These are phyloP conservation scores for Poeciliopsis infans DNA, from an alignment of 2,797 vertebrate genomes.

Conservation along the genomic window DNA sequence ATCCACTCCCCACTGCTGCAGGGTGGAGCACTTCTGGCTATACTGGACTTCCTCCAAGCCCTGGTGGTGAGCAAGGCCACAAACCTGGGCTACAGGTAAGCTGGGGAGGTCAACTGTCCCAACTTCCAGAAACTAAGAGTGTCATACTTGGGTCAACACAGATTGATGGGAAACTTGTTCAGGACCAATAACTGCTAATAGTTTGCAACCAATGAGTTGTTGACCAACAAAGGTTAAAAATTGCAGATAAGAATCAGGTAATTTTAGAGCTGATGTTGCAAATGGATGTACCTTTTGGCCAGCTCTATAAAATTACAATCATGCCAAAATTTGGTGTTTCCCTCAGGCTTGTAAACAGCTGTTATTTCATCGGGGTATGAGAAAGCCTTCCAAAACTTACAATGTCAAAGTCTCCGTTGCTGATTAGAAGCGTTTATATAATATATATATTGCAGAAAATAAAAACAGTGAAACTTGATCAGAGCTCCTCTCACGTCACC, in stretches of 20 bases:
- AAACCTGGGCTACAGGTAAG: conserved; percentile 76
- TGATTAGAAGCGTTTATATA: conserved; percentile 26
- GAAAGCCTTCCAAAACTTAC: conserved; percentile 30
- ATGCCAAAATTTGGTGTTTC: conserved; percentile 1
- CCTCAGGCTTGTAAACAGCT: conserved; percentile 28
- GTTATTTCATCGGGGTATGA: conserved; percentile 18
- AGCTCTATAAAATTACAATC: conserved; percentile 6
- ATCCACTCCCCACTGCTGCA: conserved; percentile 91
- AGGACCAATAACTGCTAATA: background rate
- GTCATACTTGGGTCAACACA: background rate
- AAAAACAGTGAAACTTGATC: conserved; percentile 13
- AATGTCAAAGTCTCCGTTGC: conserved; percentile 2
- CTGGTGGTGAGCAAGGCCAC: conserved; percentile 82
- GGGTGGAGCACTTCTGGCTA: conserved; percentile 82
- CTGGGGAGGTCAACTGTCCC: background rate
- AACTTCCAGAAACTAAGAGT: background rate
- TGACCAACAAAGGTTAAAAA: conserved; percentile 4
- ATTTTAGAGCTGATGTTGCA: conserved; percentile 1
- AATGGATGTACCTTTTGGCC: background rate
- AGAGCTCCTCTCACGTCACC: conserved; percentile 5
- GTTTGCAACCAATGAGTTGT: conserved; percentile 8
- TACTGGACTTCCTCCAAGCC: conserved; percentile 86
- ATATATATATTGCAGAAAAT: background rate
- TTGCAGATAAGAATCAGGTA: conserved; percentile 18
- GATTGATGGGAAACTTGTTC: conserved; percentile 21